Evolutionary conservation across 2,888 invertebrate genomes (phyloP), one percentile per base, ranked within the genome.

Genomic region (Stomorhina lunata): DNA sequence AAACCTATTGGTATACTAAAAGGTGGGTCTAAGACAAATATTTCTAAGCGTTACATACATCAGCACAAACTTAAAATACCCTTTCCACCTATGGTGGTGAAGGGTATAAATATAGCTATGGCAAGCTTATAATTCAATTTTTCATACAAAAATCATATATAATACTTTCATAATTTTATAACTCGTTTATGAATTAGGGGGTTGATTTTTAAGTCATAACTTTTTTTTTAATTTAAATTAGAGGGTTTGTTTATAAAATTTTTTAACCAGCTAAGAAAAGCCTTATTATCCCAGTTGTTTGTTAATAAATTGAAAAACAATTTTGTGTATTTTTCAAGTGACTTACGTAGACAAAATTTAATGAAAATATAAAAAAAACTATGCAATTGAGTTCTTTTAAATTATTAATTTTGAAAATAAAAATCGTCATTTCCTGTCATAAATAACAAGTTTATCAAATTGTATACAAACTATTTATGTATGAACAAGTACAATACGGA

Each of bases 371-470:
- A 53, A 20, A n/a, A n/a, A n/a, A n/a, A n/a, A n/a, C n/a, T n/a
- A 40, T 43, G n/a, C 34, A 55, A 34, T 75, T 45, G 53, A 25
- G 0, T 50, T 73, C n/a, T n/a, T 63, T 63, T 40, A 32, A 43
- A 71, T 32, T 69, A 66, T 63, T 63, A 45, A 37, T 61, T 61
- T 40, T n/a, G 37, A 43, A 43, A n/a, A 20, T 17, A 63, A 50
- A 53, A 63, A 17, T 27, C 45, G n/a, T 65, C n/a, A 66, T 65
- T 65, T 76, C 66, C 66, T 57, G 37, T 37, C 48, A 66, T 57
- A 57, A 57, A 57, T 27, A 76, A 66, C 66, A 66, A 65, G 27
- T 57, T 65, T 55, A 55, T 65, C 48, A 76, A 76, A 68, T 57
- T 40, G 57, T 65, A 76, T 71, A 59, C 22, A 81, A 75, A 20